These are phyloP conservation scores for Adelphocoris suturalis DNA, from an alignment of 2,888 invertebrate species.

Conservation along the genomic window DNA sequence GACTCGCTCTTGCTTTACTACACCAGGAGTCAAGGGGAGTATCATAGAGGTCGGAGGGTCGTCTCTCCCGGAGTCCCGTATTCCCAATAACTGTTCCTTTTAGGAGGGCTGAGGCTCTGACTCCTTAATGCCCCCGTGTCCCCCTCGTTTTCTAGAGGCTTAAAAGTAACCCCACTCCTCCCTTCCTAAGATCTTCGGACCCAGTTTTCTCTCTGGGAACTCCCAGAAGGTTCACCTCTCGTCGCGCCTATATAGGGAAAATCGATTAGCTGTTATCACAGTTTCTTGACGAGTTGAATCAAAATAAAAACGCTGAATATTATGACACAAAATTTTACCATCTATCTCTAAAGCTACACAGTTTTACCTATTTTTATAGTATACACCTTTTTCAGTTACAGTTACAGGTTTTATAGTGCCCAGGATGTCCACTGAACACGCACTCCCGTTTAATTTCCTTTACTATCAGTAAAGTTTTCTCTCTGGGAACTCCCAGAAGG, in stretches of 20 bases:
- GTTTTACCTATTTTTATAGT: no score
- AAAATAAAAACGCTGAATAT: no score
- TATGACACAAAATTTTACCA: no score
- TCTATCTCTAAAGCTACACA: no score
- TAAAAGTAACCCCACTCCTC: neutral
- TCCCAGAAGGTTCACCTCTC: neutral
- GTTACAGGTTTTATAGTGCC: no score
- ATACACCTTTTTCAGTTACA: no score
- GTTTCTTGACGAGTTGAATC: neutral
- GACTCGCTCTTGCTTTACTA: constrained; percentile 10
- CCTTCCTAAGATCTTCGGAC: neutral
- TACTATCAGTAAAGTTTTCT: no score
- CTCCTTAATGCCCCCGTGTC: constrained; percentile 21
- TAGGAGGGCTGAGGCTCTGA: neutral
- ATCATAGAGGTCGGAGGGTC: constrained; percentile 25
- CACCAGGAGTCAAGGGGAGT: constrained; percentile 18
- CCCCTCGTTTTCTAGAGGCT: neutral
- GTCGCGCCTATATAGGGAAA: neutral
- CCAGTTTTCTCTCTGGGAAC: neutral
- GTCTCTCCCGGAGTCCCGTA: constrained; percentile 33
- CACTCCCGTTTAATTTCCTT: no score
- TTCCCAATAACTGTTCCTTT: constrained; percentile 39
- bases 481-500: neutral
- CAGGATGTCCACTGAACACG: no score
- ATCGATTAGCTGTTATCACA: neutral